These are phyloP conservation scores for Cheilosia urbana DNA, from an alignment of 2,888 invertebrate species.

Conservation along the genomic window DNA sequence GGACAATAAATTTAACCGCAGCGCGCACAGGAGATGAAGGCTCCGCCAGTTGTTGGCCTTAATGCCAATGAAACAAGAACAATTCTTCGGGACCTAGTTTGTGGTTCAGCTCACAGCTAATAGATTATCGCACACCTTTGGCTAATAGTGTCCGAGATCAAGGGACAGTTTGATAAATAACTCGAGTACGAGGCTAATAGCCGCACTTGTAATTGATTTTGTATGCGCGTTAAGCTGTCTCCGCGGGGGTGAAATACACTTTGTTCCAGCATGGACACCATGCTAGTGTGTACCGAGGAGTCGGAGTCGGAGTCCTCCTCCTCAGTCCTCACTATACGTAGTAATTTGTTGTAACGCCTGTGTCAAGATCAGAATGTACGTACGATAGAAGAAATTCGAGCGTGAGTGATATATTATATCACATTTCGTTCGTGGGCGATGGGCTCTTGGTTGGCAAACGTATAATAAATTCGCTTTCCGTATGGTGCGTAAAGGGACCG, in stretches of 20 bases:
- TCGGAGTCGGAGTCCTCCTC: too few relatives aligned
- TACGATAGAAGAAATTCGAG: conserved; percentile 5
- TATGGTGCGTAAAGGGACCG: conserved; percentile 36
- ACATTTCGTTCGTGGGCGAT: conserved; percentile 48
- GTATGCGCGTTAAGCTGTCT: conserved; percentile 65
- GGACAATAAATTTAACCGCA: conserved; percentile 56
- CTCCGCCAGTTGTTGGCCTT: conserved; percentile 28
- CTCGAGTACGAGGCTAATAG: conserved; percentile 63
- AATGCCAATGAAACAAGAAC: conserved; percentile 44
- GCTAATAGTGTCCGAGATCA: conserved; percentile 66
- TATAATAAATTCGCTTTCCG: conserved; percentile 53
- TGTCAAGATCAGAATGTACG: not conserved
- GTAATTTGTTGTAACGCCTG: conserved; percentile 1
- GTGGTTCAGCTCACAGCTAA: conserved; percentile 57
- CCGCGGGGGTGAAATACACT: conserved; percentile 67
- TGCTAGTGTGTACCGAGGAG: not conserved
- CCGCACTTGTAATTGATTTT: conserved; percentile 74
- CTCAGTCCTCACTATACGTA: not conserved
- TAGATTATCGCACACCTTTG: conserved; percentile 71
- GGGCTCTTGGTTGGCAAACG: conserved; percentile 37
- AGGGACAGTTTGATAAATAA: conserved; percentile 72
- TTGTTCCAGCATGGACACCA: conserved; percentile 47
- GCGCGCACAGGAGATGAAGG: conserved; percentile 47
- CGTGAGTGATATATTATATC: conserved; percentile 64
- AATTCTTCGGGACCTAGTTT: conserved; percentile 38